Evolutionary conservation across 2,113 vertebrate genomes (phyloP).

Genomic region (Albula glossodonta): DNA sequence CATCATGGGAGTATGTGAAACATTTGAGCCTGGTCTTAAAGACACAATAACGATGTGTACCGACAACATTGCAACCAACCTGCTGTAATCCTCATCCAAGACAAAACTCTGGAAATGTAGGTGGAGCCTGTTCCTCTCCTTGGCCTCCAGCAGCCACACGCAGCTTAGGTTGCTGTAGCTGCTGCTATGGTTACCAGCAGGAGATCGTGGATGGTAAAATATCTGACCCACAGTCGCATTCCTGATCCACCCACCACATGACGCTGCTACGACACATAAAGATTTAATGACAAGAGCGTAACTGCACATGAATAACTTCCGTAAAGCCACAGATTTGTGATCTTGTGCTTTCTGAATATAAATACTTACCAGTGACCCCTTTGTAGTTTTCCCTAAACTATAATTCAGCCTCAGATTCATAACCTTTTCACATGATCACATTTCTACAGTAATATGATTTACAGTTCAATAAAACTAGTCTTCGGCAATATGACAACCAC

Average conservation of each 20-base stretch:
- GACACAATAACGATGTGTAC: too few relatives aligned
- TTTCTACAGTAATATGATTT: neutral
- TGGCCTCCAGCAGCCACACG: constrained; percentile 89
- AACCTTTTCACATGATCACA: neutral
- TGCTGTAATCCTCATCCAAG: constrained; percentile 86
- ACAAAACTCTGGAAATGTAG: constrained; percentile 90
- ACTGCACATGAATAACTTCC: neutral
- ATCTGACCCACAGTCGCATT: constrained; percentile 87
- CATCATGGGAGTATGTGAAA: too few relatives aligned
- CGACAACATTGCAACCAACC: constrained; percentile 59
- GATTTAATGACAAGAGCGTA: neutral
- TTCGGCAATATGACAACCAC: too few relatives aligned
- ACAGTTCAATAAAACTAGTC: neutral
- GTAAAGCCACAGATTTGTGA: neutral
- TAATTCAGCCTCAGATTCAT: neutral
- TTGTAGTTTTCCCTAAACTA: neutral
- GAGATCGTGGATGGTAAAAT: constrained; percentile 74
- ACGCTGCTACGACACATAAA: constrained; percentile 62
- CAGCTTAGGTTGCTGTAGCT: constrained; percentile 84
- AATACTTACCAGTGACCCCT: neutral
- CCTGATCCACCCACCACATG: constrained; percentile 84
- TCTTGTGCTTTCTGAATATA: neutral
- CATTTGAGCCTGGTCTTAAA: too few relatives aligned
- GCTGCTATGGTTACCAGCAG: constrained; percentile 76
- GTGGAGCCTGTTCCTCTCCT: constrained; percentile 83